Percentiles rank a stretch among this genome's conserved stretches.
Evolutionary conservation across 1,140 invertebrate species (phyloP).

Genomic region (Brachionus paranguensis): DNA sequence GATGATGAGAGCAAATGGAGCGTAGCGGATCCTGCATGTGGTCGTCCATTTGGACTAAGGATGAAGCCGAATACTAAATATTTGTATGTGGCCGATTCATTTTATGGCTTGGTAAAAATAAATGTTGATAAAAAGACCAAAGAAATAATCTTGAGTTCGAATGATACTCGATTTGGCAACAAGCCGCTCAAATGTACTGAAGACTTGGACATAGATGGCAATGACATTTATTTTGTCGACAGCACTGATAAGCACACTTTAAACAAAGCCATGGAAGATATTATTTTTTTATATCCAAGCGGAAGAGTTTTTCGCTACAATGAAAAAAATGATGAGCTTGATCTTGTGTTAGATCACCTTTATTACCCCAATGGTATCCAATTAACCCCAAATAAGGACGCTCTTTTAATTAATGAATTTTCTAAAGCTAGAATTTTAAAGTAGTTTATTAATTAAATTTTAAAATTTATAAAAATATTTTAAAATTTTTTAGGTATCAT

Average conservation of each 20-base stretch:
- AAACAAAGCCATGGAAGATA: constrained; percentile 14
- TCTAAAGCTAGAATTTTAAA: constrained; percentile 14
- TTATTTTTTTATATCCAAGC: neutral
- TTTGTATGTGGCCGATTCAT: constrained; percentile 23
- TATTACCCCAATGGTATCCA: constrained; percentile 28
- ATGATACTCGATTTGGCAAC: constrained; percentile 17
- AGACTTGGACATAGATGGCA: constrained; percentile 27
- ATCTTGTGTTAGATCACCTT: neutral
- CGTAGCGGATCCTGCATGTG: constrained; percentile 22
- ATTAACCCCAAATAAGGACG: constrained; percentile 13
- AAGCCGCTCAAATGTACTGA: neutral
- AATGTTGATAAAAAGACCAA: constrained; percentile 29
- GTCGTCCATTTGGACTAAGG: constrained; percentile 23
- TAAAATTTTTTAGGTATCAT: neutral
- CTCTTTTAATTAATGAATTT: constrained; percentile 18
- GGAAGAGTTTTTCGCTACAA: constrained; percentile 27
- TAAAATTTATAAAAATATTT: neutral
- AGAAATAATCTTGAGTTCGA: neutral
- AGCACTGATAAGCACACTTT: neutral
- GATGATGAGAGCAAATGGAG: neutral
- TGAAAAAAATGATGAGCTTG: constrained; percentile 13
- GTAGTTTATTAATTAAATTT: neutral
- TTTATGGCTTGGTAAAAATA: constrained; percentile 22
- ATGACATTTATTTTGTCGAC: constrained; percentile 37
- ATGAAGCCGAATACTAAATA: constrained; percentile 9